Percentiles rank a stretch among this genome's conserved stretches.
These are phyloP conservation scores for Bufo gargarizans DNA, from an alignment of 2,113 vertebrate species.

Conservation along the genomic window DNA sequence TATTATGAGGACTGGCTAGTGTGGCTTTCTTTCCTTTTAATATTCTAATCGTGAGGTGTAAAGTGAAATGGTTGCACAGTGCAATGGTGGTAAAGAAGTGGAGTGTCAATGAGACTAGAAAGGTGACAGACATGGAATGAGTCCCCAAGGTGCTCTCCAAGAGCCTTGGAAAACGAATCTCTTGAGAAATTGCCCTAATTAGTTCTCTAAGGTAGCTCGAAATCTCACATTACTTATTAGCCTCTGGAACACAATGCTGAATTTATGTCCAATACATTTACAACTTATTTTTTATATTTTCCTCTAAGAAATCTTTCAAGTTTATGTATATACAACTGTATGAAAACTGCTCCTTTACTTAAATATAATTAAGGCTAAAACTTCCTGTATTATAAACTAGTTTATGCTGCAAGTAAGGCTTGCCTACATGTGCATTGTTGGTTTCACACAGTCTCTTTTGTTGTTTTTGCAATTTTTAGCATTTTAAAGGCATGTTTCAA, in stretches of 20 bases:
- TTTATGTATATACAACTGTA: too few species aligned
- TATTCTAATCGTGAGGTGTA: conserved; percentile 97
- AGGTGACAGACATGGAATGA: conserved; percentile 90
- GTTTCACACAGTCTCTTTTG: too few species aligned
- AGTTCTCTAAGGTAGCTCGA: conserved; percentile 97
- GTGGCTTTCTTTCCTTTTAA: conserved; percentile 79
- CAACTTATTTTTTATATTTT: not conserved
- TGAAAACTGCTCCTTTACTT: too few species aligned
- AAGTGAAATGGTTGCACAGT: conserved; percentile 93
- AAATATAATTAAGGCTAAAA: not conserved
- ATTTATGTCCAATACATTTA: not conserved
- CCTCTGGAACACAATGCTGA: conserved; percentile 57
- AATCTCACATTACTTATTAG: conserved; percentile 90
- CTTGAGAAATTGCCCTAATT: conserved; percentile 95
- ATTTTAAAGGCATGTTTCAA: too few species aligned
- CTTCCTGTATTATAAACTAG: not conserved
- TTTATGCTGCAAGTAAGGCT: not conserved
- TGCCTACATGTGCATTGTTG: not conserved
- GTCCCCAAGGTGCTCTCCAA: conserved; percentile 91
- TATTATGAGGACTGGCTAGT: conserved; percentile 71
- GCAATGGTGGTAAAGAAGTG: conserved; percentile 89
- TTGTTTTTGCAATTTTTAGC: too few species aligned
- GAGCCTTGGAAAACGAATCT: conserved; percentile 94
- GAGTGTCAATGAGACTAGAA: conserved; percentile 90
- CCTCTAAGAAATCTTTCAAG: not conserved